These are phyloP conservation scores for Eleginops maclovinus DNA, from an alignment of 2,113 vertebrate species.

Conservation along the genomic window DNA sequence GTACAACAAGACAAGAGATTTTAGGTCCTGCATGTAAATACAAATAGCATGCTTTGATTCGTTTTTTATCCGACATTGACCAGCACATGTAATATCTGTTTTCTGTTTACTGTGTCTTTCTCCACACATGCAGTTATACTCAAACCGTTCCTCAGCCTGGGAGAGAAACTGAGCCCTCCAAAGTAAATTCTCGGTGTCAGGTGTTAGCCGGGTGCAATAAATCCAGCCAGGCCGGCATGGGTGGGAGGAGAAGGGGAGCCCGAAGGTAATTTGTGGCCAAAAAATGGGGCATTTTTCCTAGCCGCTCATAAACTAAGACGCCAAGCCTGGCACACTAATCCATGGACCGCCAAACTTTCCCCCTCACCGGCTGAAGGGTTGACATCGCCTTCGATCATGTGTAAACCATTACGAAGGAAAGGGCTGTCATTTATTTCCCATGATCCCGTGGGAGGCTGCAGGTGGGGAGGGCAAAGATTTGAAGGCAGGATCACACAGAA, in stretches of 20 bases:
- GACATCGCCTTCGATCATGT: constrained; percentile 79
- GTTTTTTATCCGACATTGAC: not conserved
- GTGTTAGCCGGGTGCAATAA: constrained; percentile 70
- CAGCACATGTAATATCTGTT: not conserved
- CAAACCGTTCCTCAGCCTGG: constrained; percentile 20
- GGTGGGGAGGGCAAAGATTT: constrained; percentile 50
- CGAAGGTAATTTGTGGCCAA: constrained; percentile 76
- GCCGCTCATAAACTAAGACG: constrained; percentile 71
- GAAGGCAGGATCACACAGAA: constrained; percentile 68
- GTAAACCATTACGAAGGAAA: constrained; percentile 73
- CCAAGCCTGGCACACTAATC: constrained; percentile 75
- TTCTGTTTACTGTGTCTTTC: constrained; percentile 5
- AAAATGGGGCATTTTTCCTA: constrained; percentile 70
- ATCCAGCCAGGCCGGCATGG: constrained; percentile 65
- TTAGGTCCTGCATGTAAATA: not conserved
- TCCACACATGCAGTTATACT: constrained; percentile 11
- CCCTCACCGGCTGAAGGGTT: constrained; percentile 58
- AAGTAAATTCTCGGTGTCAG: constrained; percentile 76
- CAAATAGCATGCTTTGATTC: not conserved
- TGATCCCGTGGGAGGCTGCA: constrained; percentile 63
- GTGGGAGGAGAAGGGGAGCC: constrained; percentile 48
- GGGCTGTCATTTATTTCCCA: constrained; percentile 74
- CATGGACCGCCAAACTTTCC: constrained; percentile 54
- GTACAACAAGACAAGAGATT: not conserved
- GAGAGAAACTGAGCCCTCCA: constrained; percentile 53